These are phyloP conservation scores for Oscheius sp. DNA, from an alignment of 2,888 invertebrate genomes.

Conservation along the genomic window DNA sequence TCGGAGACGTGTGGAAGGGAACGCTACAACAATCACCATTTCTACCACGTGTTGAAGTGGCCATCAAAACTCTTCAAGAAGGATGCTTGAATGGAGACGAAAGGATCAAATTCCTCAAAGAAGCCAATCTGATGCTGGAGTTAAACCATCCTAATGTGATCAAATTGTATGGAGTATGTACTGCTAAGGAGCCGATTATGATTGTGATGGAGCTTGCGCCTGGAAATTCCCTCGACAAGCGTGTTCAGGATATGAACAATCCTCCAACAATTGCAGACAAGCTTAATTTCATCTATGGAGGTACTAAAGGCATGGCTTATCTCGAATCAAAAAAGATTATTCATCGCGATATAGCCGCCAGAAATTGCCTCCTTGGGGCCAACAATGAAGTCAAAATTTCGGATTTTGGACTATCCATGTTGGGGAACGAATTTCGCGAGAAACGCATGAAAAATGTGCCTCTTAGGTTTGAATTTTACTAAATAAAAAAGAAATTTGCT, in stretches of 20 bases:
- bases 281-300: slow-evolving; percentile 40
- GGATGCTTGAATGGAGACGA: slow-evolving; percentile 92
- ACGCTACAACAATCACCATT: slow-evolving; percentile 42
- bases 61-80: slow-evolving; percentile 74
- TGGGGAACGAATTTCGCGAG: slow-evolving; percentile 31
- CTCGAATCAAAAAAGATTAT: slow-evolving; percentile 41
- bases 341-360: slow-evolving; percentile 34
- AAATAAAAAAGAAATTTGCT: not conserved
- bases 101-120: slow-evolving; percentile 93
- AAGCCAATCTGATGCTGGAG: slow-evolving; percentile 95
- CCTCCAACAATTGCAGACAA: slow-evolving; percentile 34
- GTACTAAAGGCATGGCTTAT: slow-evolving; percentile 46
- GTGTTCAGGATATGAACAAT: not conserved
- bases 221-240: slow-evolving; percentile 23
- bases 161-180: slow-evolving; percentile 84
- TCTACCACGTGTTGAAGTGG: slow-evolving; percentile 36
- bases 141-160: slow-evolving; percentile 95
- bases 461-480: slow-evolving; percentile 5
- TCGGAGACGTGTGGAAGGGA: slow-evolving; percentile 48
- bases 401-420: slow-evolving; percentile 50
- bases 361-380: slow-evolving; percentile 32
- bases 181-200: slow-evolving; percentile 50
- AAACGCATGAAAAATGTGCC: slow-evolving; percentile 27
- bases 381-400: slow-evolving; percentile 39
- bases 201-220: slow-evolving; percentile 51